phyloP scores from a whole-genome alignment of 2,797 vertebrate genomes.

The Chanos chanos region DNA sequence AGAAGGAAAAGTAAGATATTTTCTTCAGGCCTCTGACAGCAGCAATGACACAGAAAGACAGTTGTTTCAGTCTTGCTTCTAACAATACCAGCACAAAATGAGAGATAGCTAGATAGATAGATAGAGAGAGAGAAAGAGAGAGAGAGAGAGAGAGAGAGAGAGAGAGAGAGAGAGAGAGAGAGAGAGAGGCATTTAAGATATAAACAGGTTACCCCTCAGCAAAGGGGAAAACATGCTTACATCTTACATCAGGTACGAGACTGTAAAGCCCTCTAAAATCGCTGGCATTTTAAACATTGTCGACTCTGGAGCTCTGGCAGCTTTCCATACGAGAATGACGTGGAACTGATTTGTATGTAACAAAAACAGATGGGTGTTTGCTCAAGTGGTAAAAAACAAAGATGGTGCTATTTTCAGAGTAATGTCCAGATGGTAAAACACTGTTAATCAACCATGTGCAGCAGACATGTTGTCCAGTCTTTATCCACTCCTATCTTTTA shows the following conservation, averaged over 20 bases:
- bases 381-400: too few relatives aligned
- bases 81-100: too few relatives aligned
- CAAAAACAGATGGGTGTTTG: slow-evolving; percentile 4
- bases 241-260: slow-evolving; percentile 14
- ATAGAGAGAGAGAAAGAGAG: too few relatives aligned
- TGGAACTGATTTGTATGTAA: slow-evolving; percentile 20
- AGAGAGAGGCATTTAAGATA: too few relatives aligned
- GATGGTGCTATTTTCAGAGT: too few relatives aligned
- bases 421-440: neutral
- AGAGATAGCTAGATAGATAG: too few relatives aligned
- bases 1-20: slow-evolving; percentile 14
- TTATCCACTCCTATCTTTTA: too few relatives aligned
- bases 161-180: too few relatives aligned
- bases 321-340: slow-evolving; percentile 31
- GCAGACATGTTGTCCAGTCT: too few relatives aligned
- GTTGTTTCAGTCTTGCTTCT: slow-evolving; percentile 17
- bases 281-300: too few relatives aligned
- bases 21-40: slow-evolving; percentile 14
- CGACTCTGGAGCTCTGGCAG: slow-evolving; percentile 22
- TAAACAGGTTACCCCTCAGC: slow-evolving; percentile 12
- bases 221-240: slow-evolving; percentile 13
- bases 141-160: too few relatives aligned
- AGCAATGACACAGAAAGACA: neutral
- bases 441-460: too few relatives aligned
- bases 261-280: slow-evolving; percentile 24